Base-by-base conservation (phyloP, 2,888 invertebrate species). In the Oscheius sp. region DNA sequence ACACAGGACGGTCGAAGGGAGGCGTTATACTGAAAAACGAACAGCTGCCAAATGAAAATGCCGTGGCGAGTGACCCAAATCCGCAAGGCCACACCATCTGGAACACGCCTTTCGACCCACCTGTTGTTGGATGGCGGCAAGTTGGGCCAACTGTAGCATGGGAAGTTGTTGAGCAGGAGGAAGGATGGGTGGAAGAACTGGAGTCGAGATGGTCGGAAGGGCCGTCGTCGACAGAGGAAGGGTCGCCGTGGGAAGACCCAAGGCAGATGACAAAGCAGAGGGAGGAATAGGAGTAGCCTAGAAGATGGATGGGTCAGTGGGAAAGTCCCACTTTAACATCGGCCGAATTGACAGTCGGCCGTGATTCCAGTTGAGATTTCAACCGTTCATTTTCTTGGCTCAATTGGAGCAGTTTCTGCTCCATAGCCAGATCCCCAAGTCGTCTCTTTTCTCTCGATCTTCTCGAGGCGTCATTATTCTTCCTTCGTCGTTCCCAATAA, bases 381-480 rank as follows among this genome's bases (percentile, higher is more conserved):
- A 97, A 90, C 51, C 94, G 92, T 86, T 94, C 93, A 87, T 96
- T 97, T 87, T 96, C 96, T 87, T 94, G 93, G 75, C 94, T 94
- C 65, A 98, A 89, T 87, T 95, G 94, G 66, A 94, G 91, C 32
- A 97, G 94, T 51, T 94, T 90, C 81, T 94, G 93, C 86, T 96
- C 96, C 71, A 97, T 89, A 0, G 96, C 96, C 87, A 95, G 95
- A 88, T 97, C 97, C 88, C 97, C 96, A 70, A 95, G 91, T 73
- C 95, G 90, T 67, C 97, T 90, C 67, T 95, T 91, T 33, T 77
- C 77, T 17, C 77, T 61, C 44, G 74, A 74, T 14, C 67, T 41
- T 32, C 70, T 63, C 24, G 77, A 77, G 28, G 77, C 77, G 51
- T 77, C 77, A 49, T 77, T 77, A 51, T 77, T 77, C 36, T 74